A percentile compares a stretch with the other conserved stretches of the same genome.
Evolutionary conservation across 2,113 vertebrate species (phyloP).

Genomic region (Carassius carassius): DNA sequence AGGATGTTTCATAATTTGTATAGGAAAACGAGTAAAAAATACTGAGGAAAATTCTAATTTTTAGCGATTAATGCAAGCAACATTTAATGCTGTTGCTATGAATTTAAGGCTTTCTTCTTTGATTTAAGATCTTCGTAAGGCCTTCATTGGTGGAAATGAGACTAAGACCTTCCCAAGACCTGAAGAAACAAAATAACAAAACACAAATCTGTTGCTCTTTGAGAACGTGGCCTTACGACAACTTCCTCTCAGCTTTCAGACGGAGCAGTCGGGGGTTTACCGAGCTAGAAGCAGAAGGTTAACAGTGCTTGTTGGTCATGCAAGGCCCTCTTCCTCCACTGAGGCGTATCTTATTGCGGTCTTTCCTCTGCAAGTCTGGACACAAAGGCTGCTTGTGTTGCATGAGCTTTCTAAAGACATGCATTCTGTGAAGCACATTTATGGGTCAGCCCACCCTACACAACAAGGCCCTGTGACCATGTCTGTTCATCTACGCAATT

Average conservation of each 20-base stretch:
- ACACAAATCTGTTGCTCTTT: background rate
- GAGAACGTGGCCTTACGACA: background rate
- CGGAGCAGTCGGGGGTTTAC: background rate
- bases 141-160: background rate
- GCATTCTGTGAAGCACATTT: constrained; percentile 20
- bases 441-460: constrained; percentile 37
- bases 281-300: background rate
- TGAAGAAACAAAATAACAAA: background rate
- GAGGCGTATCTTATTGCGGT: constrained; percentile 36
- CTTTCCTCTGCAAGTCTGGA: constrained; percentile 28
- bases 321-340: constrained; percentile 34
- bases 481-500: background rate
- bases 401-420: constrained; percentile 9
- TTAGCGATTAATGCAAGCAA: background rate
- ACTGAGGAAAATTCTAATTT: no score
- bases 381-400: constrained; percentile 49
- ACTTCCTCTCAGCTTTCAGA: constrained; percentile 1
- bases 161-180: background rate
- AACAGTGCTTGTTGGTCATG: constrained; percentile 11
- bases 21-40: no score
- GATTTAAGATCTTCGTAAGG: background rate
- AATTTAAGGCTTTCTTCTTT: background rate
- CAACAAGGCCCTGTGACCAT: constrained; percentile 16
- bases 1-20: no score
- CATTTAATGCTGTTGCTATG: background rate